Evolutionary conservation across 2,113 vertebrate species (phyloP).

Genomic region (Sclerurus mexicanus): DNA sequence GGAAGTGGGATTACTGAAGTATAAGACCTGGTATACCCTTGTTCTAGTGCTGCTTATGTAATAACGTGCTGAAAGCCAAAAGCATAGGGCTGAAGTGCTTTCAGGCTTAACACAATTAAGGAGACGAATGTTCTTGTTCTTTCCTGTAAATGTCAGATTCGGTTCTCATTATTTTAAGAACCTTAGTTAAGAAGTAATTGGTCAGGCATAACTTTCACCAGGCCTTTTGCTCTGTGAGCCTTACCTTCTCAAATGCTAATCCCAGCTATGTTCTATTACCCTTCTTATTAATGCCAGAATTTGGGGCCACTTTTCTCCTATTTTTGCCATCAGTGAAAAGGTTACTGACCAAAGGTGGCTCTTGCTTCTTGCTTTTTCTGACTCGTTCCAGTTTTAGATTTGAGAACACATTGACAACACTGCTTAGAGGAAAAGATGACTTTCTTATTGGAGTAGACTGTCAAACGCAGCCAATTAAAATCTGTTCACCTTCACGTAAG

Average conservation of each 20-base stretch:
- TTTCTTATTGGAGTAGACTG: neutral
- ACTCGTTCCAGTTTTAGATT: neutral
- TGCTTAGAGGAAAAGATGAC: neutral
- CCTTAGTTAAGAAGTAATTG: neutral
- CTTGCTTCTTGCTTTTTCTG: neutral
- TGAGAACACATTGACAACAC: neutral
- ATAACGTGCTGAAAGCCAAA: neutral
- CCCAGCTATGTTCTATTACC: neutral
- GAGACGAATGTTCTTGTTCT: conserved; percentile 17
- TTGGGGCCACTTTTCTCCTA: neutral
- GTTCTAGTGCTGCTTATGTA: neutral
- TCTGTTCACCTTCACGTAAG: neutral
- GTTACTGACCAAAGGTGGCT: neutral
- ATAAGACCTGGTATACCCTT: neutral
- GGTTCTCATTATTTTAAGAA: conserved; percentile 17
- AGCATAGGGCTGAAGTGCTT: neutral
- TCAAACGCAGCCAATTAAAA: neutral
- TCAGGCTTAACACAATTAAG: conserved; percentile 25
- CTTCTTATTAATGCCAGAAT: neutral
- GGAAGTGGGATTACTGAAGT: neutral
- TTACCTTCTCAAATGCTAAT: neutral
- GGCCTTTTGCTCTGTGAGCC: neutral
- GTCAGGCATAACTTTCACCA: neutral
- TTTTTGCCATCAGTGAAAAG: neutral
- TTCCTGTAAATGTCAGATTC: conserved; percentile 36